Evolutionary conservation across 2,797 vertebrate species (phyloP).

Genomic region (Macropus fuliginosus): DNA sequence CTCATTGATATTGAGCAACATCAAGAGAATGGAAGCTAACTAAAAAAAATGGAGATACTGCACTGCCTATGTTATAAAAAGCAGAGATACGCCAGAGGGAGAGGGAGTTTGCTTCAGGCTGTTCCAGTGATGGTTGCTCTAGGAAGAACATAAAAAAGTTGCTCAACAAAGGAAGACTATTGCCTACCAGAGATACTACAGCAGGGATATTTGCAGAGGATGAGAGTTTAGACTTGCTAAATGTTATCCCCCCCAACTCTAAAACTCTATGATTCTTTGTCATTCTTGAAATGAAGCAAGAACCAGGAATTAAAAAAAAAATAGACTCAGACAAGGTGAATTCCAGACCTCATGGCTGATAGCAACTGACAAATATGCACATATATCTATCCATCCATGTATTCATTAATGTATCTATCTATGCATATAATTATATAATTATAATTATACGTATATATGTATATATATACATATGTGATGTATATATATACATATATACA

Average conservation of each 20-base stretch:
- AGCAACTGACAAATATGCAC: background rate
- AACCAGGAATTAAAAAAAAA: background rate
- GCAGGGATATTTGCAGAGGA: background rate
- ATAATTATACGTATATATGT: no score
- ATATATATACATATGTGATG: no score
- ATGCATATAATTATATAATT: no score
- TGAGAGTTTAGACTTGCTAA: background rate
- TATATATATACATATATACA: no score
- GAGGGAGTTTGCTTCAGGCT: background rate
- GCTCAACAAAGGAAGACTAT: background rate
- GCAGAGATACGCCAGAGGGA: background rate
- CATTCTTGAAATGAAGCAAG: background rate
- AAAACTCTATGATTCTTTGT: background rate
- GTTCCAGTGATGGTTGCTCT: background rate
- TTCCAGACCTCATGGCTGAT: background rate
- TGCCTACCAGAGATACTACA: background rate
- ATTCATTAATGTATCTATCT: no score
- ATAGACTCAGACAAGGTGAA: background rate
- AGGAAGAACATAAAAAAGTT: background rate
- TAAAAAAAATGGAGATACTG: background rate
- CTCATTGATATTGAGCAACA: background rate
- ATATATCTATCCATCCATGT: background rate
- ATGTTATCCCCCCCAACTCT: background rate
- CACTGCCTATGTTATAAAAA: background rate
- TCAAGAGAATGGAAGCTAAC: background rate